Evolutionary conservation across 2,797 vertebrate genomes (phyloP).

Genomic region (Vireo griseus): DNA sequence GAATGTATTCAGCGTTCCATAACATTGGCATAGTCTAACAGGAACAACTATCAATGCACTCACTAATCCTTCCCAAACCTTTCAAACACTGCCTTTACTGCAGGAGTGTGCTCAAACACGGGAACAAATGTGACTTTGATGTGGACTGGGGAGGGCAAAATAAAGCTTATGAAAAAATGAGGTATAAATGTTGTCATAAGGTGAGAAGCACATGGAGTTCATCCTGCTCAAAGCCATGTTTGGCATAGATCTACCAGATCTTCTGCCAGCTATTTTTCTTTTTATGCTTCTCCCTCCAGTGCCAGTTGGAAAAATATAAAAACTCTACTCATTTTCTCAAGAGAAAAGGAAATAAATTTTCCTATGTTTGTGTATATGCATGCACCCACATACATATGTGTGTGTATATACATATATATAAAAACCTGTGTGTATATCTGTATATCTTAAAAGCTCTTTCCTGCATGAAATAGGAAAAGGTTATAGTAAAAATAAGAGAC

Average conservation of each 20-base stretch:
- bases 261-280: slow-evolving; percentile 27
- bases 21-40: neutral
- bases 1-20: slow-evolving; percentile 46
- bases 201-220: slow-evolving; percentile 58
- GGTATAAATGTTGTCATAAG: slow-evolving; percentile 58
- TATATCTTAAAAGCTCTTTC: neutral
- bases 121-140: neutral
- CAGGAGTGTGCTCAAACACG: neutral
- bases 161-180: slow-evolving; percentile 9
- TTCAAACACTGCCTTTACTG: neutral
- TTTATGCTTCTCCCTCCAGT: neutral
- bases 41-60: neutral
- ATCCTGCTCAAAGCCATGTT: slow-evolving; percentile 27
- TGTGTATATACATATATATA: neutral
- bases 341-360: neutral
- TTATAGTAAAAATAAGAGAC: neutral
- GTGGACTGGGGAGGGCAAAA: neutral
- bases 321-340: neutral
- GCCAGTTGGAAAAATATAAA: slow-evolving; percentile 56
- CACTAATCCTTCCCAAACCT: neutral
- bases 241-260: slow-evolving; percentile 12
- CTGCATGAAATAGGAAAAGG: neutral
- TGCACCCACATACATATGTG: neutral
- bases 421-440: neutral
- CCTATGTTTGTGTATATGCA: neutral